Evolutionary conservation across 2,797 vertebrate genomes (phyloP).

Genomic region (Sphenodon punctatus): DNA sequence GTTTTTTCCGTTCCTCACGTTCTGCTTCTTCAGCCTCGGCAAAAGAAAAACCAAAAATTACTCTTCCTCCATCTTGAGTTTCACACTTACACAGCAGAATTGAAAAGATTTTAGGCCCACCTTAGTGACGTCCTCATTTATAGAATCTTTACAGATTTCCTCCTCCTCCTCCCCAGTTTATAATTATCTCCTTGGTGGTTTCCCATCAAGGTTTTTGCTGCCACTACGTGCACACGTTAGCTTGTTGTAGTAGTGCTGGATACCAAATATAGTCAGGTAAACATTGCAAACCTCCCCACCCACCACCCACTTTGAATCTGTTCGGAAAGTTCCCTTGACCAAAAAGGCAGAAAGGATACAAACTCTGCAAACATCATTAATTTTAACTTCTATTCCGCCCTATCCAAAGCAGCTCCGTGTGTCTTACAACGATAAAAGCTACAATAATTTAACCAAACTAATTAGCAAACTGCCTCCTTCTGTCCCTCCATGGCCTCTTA

Average conservation of each 20-base stretch:
- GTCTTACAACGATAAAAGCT: no score
- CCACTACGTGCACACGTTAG: background rate
- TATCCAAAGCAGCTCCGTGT: no score
- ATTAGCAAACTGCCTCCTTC: no score
- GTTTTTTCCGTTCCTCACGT: slow-evolving; percentile 87
- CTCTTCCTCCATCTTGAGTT: background rate
- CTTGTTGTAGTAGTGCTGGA: background rate
- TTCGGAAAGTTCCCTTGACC: background rate
- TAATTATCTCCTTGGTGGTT: background rate
- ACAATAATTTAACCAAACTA: no score
- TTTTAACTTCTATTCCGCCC: no score
- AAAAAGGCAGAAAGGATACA: background rate
- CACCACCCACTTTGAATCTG: background rate
- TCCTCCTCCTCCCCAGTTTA: background rate
- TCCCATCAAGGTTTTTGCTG: background rate
- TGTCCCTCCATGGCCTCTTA: no score
- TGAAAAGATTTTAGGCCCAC: no score
- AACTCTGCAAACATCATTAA: background rate
- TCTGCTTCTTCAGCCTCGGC: slow-evolving; percentile 90
- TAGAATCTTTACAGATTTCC: background rate
- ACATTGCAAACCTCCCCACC: background rate
- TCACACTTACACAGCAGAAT: background rate
- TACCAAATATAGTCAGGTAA: background rate
- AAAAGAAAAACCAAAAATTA: background rate
- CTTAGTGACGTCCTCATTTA: no score